Conservation (phyloP, 2,113 vertebrate genomes). For the Cyprinodon tularosa region DNA sequence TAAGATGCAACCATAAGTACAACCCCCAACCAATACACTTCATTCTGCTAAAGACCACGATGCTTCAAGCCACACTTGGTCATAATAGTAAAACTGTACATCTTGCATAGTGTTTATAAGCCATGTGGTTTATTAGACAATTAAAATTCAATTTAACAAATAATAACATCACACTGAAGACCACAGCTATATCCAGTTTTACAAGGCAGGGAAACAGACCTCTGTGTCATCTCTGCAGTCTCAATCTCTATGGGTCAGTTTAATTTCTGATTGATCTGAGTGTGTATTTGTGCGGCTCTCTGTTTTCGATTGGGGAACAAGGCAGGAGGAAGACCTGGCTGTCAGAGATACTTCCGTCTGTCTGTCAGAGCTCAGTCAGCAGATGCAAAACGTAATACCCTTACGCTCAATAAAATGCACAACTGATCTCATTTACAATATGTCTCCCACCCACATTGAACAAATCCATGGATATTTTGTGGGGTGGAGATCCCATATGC, state of each 20-base stretch:
- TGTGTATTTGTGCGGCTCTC: constrained; percentile 9
- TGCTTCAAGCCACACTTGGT: constrained; percentile 12
- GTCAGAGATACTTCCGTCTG: constrained; percentile 34
- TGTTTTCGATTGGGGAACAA: constrained; percentile 21
- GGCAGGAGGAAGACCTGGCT: constrained; percentile 35
- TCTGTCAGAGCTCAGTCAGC: constrained; percentile 47
- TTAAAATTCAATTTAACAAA: constrained; percentile 53
- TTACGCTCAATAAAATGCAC: constrained; percentile 64
- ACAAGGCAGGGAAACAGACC: constrained; percentile 43
- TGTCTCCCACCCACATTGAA: constrained; percentile 40
- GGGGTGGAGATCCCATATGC: constrained; percentile 16
- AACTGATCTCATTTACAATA: constrained; percentile 55
- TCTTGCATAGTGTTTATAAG: constrained; percentile 10
- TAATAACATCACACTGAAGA: constrained; percentile 27
- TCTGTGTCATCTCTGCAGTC: constrained; percentile 27
- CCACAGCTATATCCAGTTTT: constrained; percentile 43
- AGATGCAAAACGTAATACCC: constrained; percentile 51
- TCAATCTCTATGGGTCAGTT: constrained; percentile 39
- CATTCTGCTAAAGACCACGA: constrained; percentile 40
- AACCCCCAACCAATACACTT: too few species aligned
- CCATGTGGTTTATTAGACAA: constrained; percentile 48
- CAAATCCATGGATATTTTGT: constrained; percentile 29
- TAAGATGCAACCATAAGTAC: too few species aligned
- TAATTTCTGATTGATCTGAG: constrained; percentile 47
- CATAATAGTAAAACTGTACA: constrained; percentile 1